These are phyloP conservation scores for Nesoenas mayeri DNA, from an alignment of 2,113 vertebrate species.

Conservation along the genomic window DNA sequence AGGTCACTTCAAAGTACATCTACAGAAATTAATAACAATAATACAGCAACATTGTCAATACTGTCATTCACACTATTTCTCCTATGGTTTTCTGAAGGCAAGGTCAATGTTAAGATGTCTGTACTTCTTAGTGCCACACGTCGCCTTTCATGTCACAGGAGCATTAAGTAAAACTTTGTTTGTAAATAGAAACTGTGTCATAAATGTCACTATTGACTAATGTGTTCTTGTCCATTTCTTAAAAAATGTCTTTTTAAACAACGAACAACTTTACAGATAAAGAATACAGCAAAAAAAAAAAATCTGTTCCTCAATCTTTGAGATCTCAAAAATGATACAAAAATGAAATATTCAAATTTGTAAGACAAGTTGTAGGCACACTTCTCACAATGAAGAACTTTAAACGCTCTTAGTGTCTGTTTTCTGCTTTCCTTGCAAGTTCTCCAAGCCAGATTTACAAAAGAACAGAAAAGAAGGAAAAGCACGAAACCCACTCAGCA, in stretches of 20 bases:
- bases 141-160: not conserved
- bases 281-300: not conserved
- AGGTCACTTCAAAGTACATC: not conserved
- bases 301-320: not conserved
- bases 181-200: not conserved
- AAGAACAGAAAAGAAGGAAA: not conserved
- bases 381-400: constrained; percentile 5
- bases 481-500: constrained; percentile 38
- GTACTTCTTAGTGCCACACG: not conserved
- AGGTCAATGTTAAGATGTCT: not conserved
- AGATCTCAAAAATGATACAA: not conserved
- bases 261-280: not conserved
- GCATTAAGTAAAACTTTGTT: not conserved
- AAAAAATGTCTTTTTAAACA: not conserved
- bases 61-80: not conserved
- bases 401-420: not conserved
- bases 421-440: not conserved
- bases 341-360: not conserved
- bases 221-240: not conserved
- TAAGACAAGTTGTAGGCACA: not conserved
- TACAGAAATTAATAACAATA: not conserved
- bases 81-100: not conserved
- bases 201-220: not conserved
- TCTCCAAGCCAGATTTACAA: not conserved
- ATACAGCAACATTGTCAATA: not conserved